Base-by-base conservation (phyloP, 2,797 vertebrate species). In the Carduelis carduelis region DNA sequence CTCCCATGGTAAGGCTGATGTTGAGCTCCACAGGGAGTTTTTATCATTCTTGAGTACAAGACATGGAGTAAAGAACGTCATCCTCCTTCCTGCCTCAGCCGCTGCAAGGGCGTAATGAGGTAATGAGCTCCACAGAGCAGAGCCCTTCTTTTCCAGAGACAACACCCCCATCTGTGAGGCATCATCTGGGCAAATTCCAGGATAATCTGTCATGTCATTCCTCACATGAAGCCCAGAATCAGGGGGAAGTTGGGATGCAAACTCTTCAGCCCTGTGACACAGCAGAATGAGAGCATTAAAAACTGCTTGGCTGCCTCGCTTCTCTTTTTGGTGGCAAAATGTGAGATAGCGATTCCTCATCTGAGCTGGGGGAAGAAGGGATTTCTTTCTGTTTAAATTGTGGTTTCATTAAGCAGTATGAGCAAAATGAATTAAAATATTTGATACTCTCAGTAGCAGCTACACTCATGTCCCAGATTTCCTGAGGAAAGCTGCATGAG, bases 41-140 rank as follows among this genome's bases (percentile, higher is more conserved):
- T 83, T 91, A 64, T 92, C 91, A 52, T 83, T 90, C 72, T 86
- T 76, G 55, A 43, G 50, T 78, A 34, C 65, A 55, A 90, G 83
- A 83, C 92, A 24, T 19, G 68, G 44, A 92, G 64, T 79, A 2
- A 85, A 78, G 72, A 66, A 87, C 16, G 4, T 96, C 89, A 91
- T 83, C 83, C 76, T 91, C 59, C 89, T 95, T 95, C 94, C 95
- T 94, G 94, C 85, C 80, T 74, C 8, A 61, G 79, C 55, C 30
- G 0, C 82, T 66, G 84, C 72, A 28, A 5, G 72, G 55, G 59
- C 83, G 85, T 52, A 21, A 66, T 87, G 95, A 96, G 63, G 87
- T 81, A 59, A 84, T 61, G 66, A 83, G 2, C 87, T 87, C 21
- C 44, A 18, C 30, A 0, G 13, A 87, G 69, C 84, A 93, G 91